Evolutionary conservation across 2,113 vertebrate genomes (phyloP), one percentile per base, ranked within the genome.

Genomic region (Montifringilla adamsi): DNA sequence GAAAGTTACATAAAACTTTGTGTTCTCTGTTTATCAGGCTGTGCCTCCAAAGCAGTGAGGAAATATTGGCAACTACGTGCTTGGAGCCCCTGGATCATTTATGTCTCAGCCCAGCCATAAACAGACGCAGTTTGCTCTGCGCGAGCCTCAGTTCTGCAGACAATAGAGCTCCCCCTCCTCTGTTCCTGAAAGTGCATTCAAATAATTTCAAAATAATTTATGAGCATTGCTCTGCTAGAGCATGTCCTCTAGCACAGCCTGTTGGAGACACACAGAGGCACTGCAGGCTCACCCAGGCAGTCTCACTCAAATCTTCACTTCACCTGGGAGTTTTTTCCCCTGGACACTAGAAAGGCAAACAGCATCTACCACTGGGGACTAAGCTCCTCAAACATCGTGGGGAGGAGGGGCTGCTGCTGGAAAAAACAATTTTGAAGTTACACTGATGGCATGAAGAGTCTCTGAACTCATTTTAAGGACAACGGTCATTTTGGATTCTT

Each of bases 181-280:
- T 0, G 3, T 11, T 69, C 58, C 89, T 66, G 74, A 93, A 93
- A 95, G 78, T 73, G 67, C 84, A 79, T 89, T 95, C 87, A 91
- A 95, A 94, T 44, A 46, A 87, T 66, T 80, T 43, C 89, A 28
- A 37, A 91, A 83, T 78, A 68, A 83, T 93, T 95, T 89, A 82
- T 39, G 9, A 95, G 95, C 24, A 5, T 21, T 66, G 62, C 84
- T 76, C 50, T 58, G 89, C 55, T 44, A 83, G 82, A 80, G 20
- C 50, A 1, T 3, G 87, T 95, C 72, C 95, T 95, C 95, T 93
- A 94, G 93, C 95, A 95, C 93, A 96, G 93, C 95, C 95, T 93
- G 84, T 96, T 12, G 94, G 95, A 94, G 78, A 80, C 58, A 80
- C 35, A 19, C 78, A 17, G 84, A 46, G 78, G 35, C 70, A 63